phyloP scores from a whole-genome alignment of 2,888 invertebrate species.

The Caenorhabditis sp. region DNA sequence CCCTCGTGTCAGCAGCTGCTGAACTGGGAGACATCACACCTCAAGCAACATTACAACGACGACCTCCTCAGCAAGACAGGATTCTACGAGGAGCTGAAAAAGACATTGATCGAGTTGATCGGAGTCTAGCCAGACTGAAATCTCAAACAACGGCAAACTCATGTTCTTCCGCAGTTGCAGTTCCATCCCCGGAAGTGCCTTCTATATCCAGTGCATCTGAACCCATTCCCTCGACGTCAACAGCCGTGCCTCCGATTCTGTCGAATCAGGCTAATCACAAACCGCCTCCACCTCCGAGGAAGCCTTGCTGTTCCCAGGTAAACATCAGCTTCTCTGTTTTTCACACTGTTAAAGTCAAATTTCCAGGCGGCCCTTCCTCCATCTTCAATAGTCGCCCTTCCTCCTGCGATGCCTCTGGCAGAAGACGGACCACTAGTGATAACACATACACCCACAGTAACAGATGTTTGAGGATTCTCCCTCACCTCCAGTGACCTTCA shows the following conservation, averaged over 20 bases:
- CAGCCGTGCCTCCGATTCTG: conserved; percentile 11
- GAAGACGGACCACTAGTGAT: conserved; percentile 76
- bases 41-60: conserved; percentile 59
- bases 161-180: conserved; percentile 24
- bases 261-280: conserved; percentile 53
- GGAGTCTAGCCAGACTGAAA: conserved; percentile 67
- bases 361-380: conserved; percentile 71
- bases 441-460: conserved; percentile 75
- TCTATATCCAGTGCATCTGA: conserved; percentile 33
- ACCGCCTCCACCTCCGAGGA: conserved; percentile 73
- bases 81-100: conserved; percentile 66
- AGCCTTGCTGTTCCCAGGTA: conserved; percentile 74
- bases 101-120: conserved; percentile 70
- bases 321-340: not conserved
- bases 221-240: conserved; percentile 10
- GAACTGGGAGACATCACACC: conserved; percentile 63
- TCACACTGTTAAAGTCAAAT: not conserved
- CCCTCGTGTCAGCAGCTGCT: conserved; percentile 65
- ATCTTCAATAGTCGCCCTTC: conserved; percentile 72
- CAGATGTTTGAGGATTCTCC: conserved; percentile 70
- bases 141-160: conserved; percentile 55
- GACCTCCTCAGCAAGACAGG: conserved; percentile 49
- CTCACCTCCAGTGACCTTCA: not conserved
- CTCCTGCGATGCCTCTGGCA: conserved; percentile 72
- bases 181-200: conserved; percentile 36